phyloP scores from a whole-genome alignment of 2,888 invertebrate species.

The Pterostichus madidus region DNA sequence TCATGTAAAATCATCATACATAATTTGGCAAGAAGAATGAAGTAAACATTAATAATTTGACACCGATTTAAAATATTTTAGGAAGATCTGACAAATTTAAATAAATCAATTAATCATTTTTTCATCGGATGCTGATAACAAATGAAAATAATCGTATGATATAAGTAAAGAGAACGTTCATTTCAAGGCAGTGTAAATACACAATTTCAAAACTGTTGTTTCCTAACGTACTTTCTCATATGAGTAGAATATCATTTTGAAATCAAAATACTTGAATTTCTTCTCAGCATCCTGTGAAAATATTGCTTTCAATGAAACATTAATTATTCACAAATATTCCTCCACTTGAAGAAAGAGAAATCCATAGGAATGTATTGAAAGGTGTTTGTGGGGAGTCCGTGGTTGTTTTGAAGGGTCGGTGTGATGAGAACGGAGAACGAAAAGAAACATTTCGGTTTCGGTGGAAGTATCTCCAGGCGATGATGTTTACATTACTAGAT shows the following conservation, averaged over 20 bases:
- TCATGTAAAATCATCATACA: too few relatives aligned
- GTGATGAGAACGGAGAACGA: not conserved
- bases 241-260: not conserved
- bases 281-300: not conserved
- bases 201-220: not conserved
- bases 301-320: not conserved
- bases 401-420: not conserved
- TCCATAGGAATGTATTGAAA: not conserved
- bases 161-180: too few relatives aligned
- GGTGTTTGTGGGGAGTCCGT: not conserved
- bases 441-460: too few relatives aligned
- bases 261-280: not conserved
- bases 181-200: not conserved
- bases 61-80: too few relatives aligned
- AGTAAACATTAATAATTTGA: too few relatives aligned
- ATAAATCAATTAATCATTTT: too few relatives aligned
- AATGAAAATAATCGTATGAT: too few relatives aligned
- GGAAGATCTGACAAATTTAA: too few relatives aligned
- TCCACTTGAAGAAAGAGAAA: not conserved
- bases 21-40: too few relatives aligned
- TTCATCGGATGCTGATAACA: too few relatives aligned
- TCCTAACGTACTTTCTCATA: constrained; percentile 1
- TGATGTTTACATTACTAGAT: too few relatives aligned
- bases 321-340: constrained; percentile 3
- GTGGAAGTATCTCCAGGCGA: not conserved